Evolutionary conservation across 2,888 invertebrate genomes (phyloP), one percentile per base, ranked within the genome.

Genomic region (Noctua janthina): DNA sequence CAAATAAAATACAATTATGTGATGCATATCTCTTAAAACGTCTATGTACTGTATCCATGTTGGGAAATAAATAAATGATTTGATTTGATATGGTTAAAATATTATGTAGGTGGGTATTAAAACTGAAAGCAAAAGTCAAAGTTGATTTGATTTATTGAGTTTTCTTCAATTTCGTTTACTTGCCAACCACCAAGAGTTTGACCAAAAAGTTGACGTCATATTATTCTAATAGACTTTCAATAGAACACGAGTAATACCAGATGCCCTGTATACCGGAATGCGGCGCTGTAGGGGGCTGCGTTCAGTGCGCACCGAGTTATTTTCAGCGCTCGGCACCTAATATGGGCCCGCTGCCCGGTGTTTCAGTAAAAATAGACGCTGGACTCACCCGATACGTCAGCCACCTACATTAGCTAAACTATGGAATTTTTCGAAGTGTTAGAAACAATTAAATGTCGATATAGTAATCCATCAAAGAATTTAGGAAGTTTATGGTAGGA

Each of bases 301-400:
- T 87, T 91, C 87, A 88, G 89, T 89, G 90, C 86, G 88, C 84
- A 69, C 77, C 49, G 78, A 89, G 92, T 89, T 97, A 97, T 97
- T 97, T 96, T 95, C 94, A 92, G 94, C 92, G 87, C 90, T 89
- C 94, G 95, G 89, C 94, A 93, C 97, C 97, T 95, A 96, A 97
- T 97, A 97, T 96, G 97, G 97, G 94, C 94, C 92, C 96, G 95
- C 80, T 94, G 96, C 95, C 95, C 94, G 93, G 94, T 93, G 93
- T 94, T 93, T 92, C 92, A 93, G 92, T 95, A 95, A 94, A 95
- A 95, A 96, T 96, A 96, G 95, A 94, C 88, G 88, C 89, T 90
- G 91, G 91, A 90, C 89, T 89, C 91, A 93, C 88, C 88, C 89
- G 91, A 92, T 92, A 91, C 93, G 92, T 90, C 90, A 91, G 76